A percentile compares a stretch with the other conserved stretches of the same genome.
phyloP scores from a whole-genome alignment of 2,797 vertebrate species.

The Pseudomugil gertrudae region DNA sequence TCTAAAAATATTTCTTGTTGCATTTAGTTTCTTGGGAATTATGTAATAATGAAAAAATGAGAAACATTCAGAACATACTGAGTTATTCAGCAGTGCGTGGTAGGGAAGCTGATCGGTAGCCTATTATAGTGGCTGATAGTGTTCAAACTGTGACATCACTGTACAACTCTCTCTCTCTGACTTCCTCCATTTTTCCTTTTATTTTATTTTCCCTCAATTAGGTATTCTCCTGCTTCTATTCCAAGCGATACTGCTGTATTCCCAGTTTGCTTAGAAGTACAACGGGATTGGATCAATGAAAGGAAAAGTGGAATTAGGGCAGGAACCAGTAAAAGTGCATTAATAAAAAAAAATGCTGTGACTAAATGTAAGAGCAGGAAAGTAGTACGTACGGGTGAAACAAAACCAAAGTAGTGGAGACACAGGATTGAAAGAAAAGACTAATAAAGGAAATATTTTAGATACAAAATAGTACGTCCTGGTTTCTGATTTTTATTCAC shows the following conservation, averaged over 20 bases:
- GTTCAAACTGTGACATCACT: conserved; percentile 62
- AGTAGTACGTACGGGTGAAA: not conserved
- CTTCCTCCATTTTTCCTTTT: conserved; percentile 28
- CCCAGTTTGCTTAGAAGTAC: conserved; percentile 30
- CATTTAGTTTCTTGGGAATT: conserved; percentile 5
- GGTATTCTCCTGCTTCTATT: conserved; percentile 52
- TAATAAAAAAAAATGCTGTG: conserved; percentile 11
- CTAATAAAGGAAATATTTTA: not conserved
- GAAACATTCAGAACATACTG: conserved; percentile 6
- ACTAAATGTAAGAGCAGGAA: conserved; percentile 10
- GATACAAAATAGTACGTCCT: conserved; percentile 30
- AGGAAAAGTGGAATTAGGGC: not conserved
- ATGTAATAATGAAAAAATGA: conserved; percentile 22
- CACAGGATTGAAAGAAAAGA: conserved; percentile 10
- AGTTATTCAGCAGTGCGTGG: conserved; percentile 24
- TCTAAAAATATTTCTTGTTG: too few species aligned
- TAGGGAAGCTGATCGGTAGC: conserved; percentile 26
- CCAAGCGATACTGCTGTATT: conserved; percentile 33
- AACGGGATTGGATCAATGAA: not conserved
- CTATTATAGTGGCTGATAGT: conserved; percentile 63
- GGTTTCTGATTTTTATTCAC: conserved; percentile 50
- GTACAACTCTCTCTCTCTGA: conserved; percentile 18
- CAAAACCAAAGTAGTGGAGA: not conserved
- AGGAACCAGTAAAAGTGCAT: not conserved
- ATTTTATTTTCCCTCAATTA: conserved; percentile 50